Conservation (phyloP, 1,140 invertebrate genomes). For the Procambarus clarkii region DNA sequence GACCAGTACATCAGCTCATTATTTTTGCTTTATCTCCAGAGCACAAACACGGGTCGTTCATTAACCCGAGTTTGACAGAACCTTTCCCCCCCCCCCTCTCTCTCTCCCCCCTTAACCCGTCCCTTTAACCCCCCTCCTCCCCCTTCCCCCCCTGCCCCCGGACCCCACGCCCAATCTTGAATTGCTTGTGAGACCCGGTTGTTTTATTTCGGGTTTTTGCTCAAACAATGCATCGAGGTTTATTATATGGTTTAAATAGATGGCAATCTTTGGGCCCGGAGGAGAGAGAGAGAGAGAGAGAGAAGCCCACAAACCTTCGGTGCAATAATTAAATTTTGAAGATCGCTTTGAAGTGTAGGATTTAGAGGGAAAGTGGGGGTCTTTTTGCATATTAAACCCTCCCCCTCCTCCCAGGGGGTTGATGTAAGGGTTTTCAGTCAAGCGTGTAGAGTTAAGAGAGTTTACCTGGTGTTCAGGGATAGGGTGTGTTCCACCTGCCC, state of each 20-base stretch:
- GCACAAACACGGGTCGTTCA: no score
- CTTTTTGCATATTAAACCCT: not conserved
- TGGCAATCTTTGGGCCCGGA: not conserved
- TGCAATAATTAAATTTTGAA: not conserved
- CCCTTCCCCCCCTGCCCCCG: not conserved
- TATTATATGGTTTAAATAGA: not conserved
- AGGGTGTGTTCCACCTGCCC: no score
- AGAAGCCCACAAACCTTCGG: not conserved
- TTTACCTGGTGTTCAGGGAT: not conserved
- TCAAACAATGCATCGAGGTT: not conserved
- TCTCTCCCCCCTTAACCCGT: not conserved
- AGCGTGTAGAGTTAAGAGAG: constrained; percentile 15
- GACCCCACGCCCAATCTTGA: not conserved
- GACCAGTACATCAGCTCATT: no score
- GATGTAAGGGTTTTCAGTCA: not conserved
- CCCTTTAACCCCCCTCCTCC: not conserved
- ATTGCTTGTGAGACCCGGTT: not conserved
- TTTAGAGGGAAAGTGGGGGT: not conserved
- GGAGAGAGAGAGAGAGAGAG: not conserved
- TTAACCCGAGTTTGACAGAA: no score
- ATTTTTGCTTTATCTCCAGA: no score
- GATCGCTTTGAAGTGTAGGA: not conserved
- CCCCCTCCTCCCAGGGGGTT: no score
- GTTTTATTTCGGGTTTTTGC: not conserved
- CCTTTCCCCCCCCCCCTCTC: not conserved